Evolutionary conservation across 2,113 vertebrate genomes (phyloP), one percentile per base, ranked within the genome.

Genomic region (Vidua macroura): DNA sequence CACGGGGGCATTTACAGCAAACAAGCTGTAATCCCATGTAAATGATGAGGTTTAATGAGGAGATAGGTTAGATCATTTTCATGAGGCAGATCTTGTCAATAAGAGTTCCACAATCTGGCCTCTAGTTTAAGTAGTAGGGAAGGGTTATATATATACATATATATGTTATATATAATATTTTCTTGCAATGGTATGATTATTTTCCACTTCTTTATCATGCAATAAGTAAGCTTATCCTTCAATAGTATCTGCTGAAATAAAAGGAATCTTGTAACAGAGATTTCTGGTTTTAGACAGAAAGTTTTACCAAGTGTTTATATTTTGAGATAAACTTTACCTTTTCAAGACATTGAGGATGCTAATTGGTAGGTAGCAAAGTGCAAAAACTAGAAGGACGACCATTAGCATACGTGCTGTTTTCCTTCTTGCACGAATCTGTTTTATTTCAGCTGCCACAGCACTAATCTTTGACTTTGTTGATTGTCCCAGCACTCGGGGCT

Each of bases 381-480:
- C 98, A 86, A 99, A 99, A 87, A 99, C 98, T 95, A 99, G 95
- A 49, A 99, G 98, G 80, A 99, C 99, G 6, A 99, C 99, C 98
- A 99, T 99, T 78, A 99, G 97, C 99, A 99, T 99, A 46, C 99
- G 98, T 19, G 99, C 99, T 15, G 99, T 99, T 98, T 99, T 99
- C 89, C 99, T 98, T 69, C 99, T 96, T 27, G 99, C 98, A 87
- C 97, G 97, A 94, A 99, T 98, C 98, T 99, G 99, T 97, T 99
- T 99, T 96, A 99, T 98, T 98, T 99, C 99, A 52, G 99, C 99
- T 33, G 99, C 98, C 74, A 99, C 98, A 2, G 98, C 97, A 5
- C 97, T 98, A 84, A 98, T 98, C 94, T 97, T 98, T 76, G 98
- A 97, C 90, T 98, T 98, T 41, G 97, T 97, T 9, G 98, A 96